Base-by-base conservation (phyloP, 2,113 vertebrate species). In the Pomatostomus ruficeps region DNA sequence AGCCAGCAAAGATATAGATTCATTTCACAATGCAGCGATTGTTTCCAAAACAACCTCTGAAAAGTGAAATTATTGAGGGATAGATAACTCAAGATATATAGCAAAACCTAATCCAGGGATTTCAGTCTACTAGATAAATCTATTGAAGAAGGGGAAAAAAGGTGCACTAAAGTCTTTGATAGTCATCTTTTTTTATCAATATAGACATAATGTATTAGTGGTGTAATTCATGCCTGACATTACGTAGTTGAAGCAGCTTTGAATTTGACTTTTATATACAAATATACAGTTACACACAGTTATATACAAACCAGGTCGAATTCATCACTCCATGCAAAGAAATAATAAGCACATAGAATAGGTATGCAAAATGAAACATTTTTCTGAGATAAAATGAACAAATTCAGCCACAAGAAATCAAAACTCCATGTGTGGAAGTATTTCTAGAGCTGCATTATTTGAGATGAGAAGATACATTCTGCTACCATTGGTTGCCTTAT, bases 391-490 rank as follows among this genome's bases (percentile, higher is more conserved):
- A 26, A 68, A 76, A 61, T 6, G 63, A 45, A n/a, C 5, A 10
- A 29, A 21, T 62, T 71, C 28, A 55, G 66, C 13, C 43, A 40
- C n/a, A 72, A 36, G 28, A 93, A 86, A 61, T 4, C 54, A 65
- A 59, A 83, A 20, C 3, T 62, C 31, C 8, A 9, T 14, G 4
- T n/a, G 3, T 51, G 4, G 7, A 17, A 2, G 0, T 31, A 35
- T 48, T 81, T 16, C 11, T 36, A 33, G 6, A 24, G 49, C 35
- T 51, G 7, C 10, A 23, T 24, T 79, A 3, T 14, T 75, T 7
- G 21, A 2, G 31, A 19, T 71, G 42, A 86, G 11, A 85, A 45
- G 18, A 33, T 29, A 38, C 4, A 11, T 42, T 33, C 26, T 33
- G 7, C 25, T 54, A 19, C 21, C 21, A 20, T 8, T 57, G 25